Evolutionary conservation across 64 coral and sea anemone genomes (phyloP).

Genomic region (Dendrophyllia cribrosa): DNA sequence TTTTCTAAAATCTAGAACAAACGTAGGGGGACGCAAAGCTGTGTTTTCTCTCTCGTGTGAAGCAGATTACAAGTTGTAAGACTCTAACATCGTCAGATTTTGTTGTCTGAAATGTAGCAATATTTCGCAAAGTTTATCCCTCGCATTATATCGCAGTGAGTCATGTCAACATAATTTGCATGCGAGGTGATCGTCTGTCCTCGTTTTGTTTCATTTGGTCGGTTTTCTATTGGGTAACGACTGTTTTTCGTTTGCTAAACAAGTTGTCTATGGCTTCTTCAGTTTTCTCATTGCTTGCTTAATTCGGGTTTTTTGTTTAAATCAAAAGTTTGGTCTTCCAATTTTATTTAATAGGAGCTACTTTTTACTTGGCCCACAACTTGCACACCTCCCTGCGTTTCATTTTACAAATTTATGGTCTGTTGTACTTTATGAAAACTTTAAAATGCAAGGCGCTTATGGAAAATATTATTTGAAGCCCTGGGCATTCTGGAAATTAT

Average conservation of each 20-base stretch:
- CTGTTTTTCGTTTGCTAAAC: neutral
- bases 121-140: neutral
- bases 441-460: neutral
- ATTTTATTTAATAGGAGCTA: neutral
- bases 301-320: neutral
- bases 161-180: neutral
- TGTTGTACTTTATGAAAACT: neutral
- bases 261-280: neutral
- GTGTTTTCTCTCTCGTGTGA: slow-evolving; percentile 8
- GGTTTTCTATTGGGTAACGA: neutral
- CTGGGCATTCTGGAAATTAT: neutral
- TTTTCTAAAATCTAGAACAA: slow-evolving; percentile 72
- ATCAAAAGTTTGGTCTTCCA: too few relatives aligned
- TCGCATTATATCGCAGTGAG: neutral
- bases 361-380: neutral
- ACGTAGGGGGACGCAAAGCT: neutral
- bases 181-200: neutral
- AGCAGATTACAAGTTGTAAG: neutral
- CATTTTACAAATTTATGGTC: neutral
- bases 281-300: neutral
- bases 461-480: neutral
- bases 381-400: neutral
- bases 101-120: neutral
- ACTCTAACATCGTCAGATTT: neutral
- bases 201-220: neutral